phyloP scores from a whole-genome alignment of 2,113 vertebrate species.

The Campylomormyrus numenius region DNA sequence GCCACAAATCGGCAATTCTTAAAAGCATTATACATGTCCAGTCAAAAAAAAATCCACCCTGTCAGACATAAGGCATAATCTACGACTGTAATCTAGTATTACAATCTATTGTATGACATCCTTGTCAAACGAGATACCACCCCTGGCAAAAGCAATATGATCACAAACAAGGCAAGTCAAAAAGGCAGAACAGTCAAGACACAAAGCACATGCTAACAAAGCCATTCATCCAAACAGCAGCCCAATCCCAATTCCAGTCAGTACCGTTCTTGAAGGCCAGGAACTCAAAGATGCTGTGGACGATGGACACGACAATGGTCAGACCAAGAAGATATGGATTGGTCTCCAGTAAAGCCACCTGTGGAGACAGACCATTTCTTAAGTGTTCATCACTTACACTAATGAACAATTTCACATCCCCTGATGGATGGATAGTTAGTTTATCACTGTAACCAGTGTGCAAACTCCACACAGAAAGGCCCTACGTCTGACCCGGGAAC shows the following conservation, averaged over 20 bases:
- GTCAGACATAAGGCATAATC: not conserved
- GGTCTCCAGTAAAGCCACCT: slow-evolving; percentile 89
- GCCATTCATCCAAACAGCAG: not conserved
- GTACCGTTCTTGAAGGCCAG: slow-evolving; percentile 91
- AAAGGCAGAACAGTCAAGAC: not conserved
- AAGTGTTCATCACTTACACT: not conserved
- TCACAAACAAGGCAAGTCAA: not conserved
- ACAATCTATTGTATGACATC: not conserved
- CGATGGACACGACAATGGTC: slow-evolving; percentile 86
- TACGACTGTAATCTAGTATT: not conserved
- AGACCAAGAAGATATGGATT: slow-evolving; percentile 86
- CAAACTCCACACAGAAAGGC: too few relatives aligned
- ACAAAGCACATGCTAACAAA: not conserved
- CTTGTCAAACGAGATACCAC: not conserved
- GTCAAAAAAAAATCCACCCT: not conserved
- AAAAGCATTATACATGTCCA: not conserved
- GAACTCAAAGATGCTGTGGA: slow-evolving; percentile 94
- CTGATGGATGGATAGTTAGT: not conserved
- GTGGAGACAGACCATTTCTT: slow-evolving; percentile 23
- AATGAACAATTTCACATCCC: not conserved
- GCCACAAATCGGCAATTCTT: not conserved
- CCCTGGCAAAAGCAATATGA: not conserved
- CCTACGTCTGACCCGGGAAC: too few relatives aligned
- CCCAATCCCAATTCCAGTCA: not conserved
- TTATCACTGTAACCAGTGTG: too few relatives aligned